Percentiles rank a stretch among this genome's conserved stretches.
Evolutionary conservation across 2,797 vertebrate genomes (phyloP).

Genomic region (Neopelma chrysocephalum): DNA sequence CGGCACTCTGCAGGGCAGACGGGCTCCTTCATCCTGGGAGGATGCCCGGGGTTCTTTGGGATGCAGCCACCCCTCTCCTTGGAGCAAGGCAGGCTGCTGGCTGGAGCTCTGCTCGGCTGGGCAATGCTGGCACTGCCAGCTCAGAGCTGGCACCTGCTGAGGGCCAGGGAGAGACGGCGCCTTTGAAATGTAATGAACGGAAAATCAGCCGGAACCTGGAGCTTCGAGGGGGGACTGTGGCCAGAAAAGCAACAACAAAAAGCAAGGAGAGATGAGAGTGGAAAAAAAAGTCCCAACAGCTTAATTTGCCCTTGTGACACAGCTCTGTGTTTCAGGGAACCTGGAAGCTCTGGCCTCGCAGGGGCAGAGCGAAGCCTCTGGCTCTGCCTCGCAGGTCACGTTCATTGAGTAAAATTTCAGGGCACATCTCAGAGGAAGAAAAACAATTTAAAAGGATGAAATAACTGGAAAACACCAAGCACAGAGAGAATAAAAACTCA

Average conservation of each 20-base stretch:
- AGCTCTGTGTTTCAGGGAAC: neutral
- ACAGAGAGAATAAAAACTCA: neutral
- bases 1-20: fast-evolving
- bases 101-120: neutral
- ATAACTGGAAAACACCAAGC: neutral
- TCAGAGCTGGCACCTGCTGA: conserved; percentile 40
- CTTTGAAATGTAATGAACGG: neutral
- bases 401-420: neutral
- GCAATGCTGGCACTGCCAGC: neutral
- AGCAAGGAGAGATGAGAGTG: neutral
- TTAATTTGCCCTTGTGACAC: neutral
- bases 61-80: neutral
- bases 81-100: neutral
- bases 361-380: fast-evolving
- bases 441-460: neutral
- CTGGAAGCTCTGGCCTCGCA: fast-evolving
- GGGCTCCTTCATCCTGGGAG: neutral
- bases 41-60: neutral
- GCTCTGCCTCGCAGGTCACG: neutral
- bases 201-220: conserved; percentile 36
- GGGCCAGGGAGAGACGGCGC: neutral
- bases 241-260: conserved; percentile 13
- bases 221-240: neutral
- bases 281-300: neutral
- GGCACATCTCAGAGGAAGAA: neutral